phyloP scores from a whole-genome alignment of 1,140 invertebrate species.

The Aradophagus sp. region DNA sequence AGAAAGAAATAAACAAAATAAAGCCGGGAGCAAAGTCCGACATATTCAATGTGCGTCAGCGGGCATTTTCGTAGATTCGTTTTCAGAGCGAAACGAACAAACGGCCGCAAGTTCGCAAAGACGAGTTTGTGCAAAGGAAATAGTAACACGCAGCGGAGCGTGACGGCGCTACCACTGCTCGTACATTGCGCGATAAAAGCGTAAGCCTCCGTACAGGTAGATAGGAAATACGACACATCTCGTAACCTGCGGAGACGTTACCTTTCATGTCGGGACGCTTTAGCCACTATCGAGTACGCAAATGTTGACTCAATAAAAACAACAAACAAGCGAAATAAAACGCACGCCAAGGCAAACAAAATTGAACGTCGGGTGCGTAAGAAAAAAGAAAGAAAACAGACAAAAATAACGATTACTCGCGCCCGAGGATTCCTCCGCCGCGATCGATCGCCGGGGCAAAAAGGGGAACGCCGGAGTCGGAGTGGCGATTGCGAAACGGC shows the following conservation, averaged over 20 bases:
- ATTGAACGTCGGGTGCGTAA: too few species aligned
- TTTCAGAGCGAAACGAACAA: constrained; percentile 36
- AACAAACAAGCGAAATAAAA: too few species aligned
- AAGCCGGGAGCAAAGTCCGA: not conserved
- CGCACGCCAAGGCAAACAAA: too few species aligned
- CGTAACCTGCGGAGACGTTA: constrained; percentile 47
- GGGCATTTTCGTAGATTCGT: constrained; percentile 38
- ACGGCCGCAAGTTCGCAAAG: constrained; percentile 35
- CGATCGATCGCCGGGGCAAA: too few species aligned
- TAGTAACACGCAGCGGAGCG: constrained; percentile 47
- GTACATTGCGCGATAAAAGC: constrained; percentile 44
- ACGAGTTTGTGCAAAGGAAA: constrained; percentile 51
- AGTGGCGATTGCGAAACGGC: too few species aligned
- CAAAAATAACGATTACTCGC: too few species aligned
- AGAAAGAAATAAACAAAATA: constrained; percentile 7
- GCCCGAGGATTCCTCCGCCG: too few species aligned
- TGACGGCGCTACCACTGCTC: constrained; percentile 47
- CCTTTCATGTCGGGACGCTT: constrained; percentile 43
- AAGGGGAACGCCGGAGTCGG: too few species aligned
- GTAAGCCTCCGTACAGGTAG: constrained; percentile 46
- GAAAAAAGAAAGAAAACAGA: too few species aligned
- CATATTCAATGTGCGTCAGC: constrained; percentile 18
- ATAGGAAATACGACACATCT: constrained; percentile 50
- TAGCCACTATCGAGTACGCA: constrained; percentile 39
- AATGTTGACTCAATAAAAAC: constrained; percentile 40